phyloP scores from a whole-genome alignment of 2,113 vertebrate species.

The Lampris megalopsis region DNA sequence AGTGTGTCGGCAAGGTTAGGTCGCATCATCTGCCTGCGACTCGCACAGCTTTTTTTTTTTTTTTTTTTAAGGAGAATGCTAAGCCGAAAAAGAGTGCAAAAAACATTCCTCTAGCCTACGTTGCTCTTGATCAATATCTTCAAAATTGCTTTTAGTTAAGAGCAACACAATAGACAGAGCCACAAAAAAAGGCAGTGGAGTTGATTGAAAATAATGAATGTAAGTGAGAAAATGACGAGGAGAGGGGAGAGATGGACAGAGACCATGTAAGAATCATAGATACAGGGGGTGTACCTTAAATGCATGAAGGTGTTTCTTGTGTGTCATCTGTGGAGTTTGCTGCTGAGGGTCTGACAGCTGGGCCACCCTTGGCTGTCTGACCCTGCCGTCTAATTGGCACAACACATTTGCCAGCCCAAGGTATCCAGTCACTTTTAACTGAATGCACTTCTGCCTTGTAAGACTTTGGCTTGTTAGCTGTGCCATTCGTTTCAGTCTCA shows the following conservation, averaged over 20 bases:
- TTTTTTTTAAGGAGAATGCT: conserved; percentile 46
- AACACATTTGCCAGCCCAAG: conserved; percentile 39
- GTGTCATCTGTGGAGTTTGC: conserved; percentile 62
- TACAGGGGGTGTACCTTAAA: conserved; percentile 27
- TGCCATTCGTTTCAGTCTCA: conserved; percentile 57
- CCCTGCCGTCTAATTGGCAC: conserved; percentile 63
- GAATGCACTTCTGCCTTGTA: conserved; percentile 23
- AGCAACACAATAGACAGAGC: conserved; percentile 30
- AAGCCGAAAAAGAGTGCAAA: conserved; percentile 42
- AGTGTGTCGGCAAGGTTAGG: conserved; percentile 76
- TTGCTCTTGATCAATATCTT: conserved; percentile 45
- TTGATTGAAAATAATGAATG: conserved; percentile 39
- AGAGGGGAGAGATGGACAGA: not conserved
- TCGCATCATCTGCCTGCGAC: conserved; percentile 64
- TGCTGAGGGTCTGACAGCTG: conserved; percentile 67
- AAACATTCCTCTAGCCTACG: conserved; percentile 7
- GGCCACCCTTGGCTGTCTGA: conserved; percentile 60
- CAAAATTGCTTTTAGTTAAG: conserved; percentile 48
- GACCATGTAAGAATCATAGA: conserved; percentile 26
- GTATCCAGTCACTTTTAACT: conserved; percentile 27
- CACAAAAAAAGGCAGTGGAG: conserved; percentile 13
- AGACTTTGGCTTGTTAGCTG: conserved; percentile 54
- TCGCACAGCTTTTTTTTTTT: not conserved
- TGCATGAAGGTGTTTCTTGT: conserved; percentile 55
- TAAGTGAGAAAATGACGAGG: conserved; percentile 25